These are phyloP conservation scores for Gila orcuttii DNA, from an alignment of 2,113 vertebrate genomes.

Conservation along the genomic window DNA sequence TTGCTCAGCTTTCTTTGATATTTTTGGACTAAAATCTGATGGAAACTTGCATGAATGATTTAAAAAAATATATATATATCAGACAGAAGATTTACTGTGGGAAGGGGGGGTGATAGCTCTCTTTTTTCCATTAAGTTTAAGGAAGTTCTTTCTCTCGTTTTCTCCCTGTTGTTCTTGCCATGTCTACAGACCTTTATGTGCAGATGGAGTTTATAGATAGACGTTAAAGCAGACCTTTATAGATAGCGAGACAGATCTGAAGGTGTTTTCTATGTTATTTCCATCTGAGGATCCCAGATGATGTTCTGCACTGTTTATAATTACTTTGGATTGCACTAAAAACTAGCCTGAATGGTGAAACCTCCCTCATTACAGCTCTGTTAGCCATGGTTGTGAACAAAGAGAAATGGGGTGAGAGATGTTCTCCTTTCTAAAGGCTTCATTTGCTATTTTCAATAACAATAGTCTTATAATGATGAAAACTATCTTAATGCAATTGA, in stretches of 20 bases:
- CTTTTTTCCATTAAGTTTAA: slow-evolving; percentile 63
- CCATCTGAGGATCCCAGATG: slow-evolving; percentile 45
- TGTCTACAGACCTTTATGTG: slow-evolving; percentile 48
- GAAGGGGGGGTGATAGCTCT: slow-evolving; percentile 66
- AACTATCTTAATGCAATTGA: slow-evolving; percentile 70
- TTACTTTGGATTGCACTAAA: slow-evolving; percentile 56
- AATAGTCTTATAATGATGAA: slow-evolving; percentile 72
- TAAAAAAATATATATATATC: slow-evolving; percentile 45
- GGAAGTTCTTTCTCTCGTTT: slow-evolving; percentile 70
- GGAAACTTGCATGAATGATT: slow-evolving; percentile 81
- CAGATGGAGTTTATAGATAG: slow-evolving; percentile 31
- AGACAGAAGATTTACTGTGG: slow-evolving; percentile 64
- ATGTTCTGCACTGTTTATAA: slow-evolving; percentile 50
- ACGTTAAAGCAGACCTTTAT: slow-evolving; percentile 1
- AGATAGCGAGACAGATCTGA: slow-evolving; percentile 8
- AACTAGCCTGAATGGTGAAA: slow-evolving; percentile 29
- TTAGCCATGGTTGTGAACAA: slow-evolving; percentile 44
- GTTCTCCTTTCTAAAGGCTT: slow-evolving; percentile 64
- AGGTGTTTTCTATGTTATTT: slow-evolving; percentile 32
- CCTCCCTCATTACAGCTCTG: slow-evolving; percentile 31
- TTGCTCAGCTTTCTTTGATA: slow-evolving; percentile 76
- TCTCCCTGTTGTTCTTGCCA: slow-evolving; percentile 55
- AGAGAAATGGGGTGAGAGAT: slow-evolving; percentile 61
- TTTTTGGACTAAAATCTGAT: slow-evolving; percentile 75
- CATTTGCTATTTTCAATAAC: slow-evolving; percentile 72